These are phyloP conservation scores for Paradoxurus hermaphroditus DNA, from an alignment of 2,113 vertebrate species.

Conservation along the genomic window DNA sequence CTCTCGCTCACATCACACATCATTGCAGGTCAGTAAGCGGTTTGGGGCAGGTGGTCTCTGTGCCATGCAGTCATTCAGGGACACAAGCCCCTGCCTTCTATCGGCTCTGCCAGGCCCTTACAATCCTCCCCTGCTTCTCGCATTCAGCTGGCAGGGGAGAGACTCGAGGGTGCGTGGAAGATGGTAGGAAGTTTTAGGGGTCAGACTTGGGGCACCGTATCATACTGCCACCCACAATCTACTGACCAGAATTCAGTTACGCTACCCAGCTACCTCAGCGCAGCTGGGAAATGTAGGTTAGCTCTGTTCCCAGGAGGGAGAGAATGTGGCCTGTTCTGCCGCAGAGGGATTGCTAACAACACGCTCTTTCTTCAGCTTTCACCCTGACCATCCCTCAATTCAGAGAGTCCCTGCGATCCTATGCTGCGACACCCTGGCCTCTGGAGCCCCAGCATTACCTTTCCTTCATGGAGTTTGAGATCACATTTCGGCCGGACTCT, in stretches of 20 bases:
- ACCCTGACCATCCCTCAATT: slow-evolving; percentile 91
- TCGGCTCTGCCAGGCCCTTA: too few species aligned
- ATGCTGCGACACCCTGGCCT: slow-evolving; percentile 91
- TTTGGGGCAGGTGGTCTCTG: neutral
- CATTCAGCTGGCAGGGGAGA: neutral
- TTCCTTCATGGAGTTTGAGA: slow-evolving; percentile 96
- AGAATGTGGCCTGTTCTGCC: neutral
- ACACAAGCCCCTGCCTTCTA: neutral
- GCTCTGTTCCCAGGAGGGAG: neutral
- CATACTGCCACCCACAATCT: too few species aligned
- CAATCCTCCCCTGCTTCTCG: neutral
- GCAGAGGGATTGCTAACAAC: neutral
- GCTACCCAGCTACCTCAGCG: neutral
- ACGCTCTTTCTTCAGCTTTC: slow-evolving; percentile 84
- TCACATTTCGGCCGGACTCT: slow-evolving; percentile 89
- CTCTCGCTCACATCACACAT: neutral
- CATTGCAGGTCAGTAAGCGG: neutral
- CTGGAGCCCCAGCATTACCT: slow-evolving; percentile 91
- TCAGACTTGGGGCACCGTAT: neutral
- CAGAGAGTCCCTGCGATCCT: slow-evolving; percentile 90
- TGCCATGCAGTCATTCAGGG: neutral
- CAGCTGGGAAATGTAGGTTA: neutral
- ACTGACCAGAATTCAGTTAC: neutral
- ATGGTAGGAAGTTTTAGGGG: neutral
- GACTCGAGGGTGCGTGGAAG: neutral